Evolutionary conservation across 2,113 vertebrate species (phyloP).

Genomic region (Tichodroma muraria): DNA sequence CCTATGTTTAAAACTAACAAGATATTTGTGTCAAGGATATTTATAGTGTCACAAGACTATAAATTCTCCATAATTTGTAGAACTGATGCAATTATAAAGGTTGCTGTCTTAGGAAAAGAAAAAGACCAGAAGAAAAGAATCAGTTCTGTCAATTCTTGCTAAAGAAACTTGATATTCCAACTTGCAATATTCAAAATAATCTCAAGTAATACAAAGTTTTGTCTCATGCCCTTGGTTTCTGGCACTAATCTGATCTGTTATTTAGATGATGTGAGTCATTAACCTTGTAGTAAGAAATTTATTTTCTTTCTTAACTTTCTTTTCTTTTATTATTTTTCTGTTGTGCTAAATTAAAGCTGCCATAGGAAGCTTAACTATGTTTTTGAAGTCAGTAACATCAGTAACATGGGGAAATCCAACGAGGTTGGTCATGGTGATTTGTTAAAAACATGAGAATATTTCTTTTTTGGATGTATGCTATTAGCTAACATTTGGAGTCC

Average conservation of each 20-base stretch:
- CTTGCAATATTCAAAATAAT: background rate
- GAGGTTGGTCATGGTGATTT: background rate
- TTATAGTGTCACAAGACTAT: background rate
- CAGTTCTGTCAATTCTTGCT: background rate
- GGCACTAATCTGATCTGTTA: background rate
- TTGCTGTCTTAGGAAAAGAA: background rate
- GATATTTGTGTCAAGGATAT: background rate
- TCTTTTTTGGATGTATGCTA: background rate
- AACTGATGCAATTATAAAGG: background rate
- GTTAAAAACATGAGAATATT: background rate
- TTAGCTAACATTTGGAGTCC: background rate
- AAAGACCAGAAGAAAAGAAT: background rate
- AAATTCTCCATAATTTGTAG: background rate
- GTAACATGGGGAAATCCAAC: background rate
- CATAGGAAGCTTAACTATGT: background rate
- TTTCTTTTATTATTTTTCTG: background rate
- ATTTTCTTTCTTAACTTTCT: background rate
- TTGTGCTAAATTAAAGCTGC: background rate
- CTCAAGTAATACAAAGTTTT: background rate
- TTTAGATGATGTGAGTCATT: background rate
- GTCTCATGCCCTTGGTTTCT: background rate
- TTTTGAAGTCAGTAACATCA: background rate
- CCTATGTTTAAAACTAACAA: background rate
- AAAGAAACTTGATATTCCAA: background rate
- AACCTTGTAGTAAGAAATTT: background rate